Percentiles rank a stretch among this genome's conserved stretches.
Conservation (phyloP, 2,797 vertebrate species). For the Eulemur albifrons region DNA sequence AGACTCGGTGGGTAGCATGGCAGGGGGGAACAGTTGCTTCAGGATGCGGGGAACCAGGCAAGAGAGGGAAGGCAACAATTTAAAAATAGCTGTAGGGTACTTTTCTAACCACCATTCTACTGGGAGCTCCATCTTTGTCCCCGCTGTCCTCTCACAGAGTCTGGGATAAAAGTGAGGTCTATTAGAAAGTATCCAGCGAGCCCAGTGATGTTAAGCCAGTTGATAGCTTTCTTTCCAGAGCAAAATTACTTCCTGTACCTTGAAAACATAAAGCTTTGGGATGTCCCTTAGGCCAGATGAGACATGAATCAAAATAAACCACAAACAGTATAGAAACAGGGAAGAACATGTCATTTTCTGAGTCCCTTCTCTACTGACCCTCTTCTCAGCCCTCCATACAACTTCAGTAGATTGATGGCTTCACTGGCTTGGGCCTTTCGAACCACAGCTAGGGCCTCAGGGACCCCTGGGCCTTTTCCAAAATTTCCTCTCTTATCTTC, state of each 20-base stretch:
- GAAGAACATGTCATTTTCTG: neutral
- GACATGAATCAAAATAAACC: neutral
- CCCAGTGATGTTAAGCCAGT: neutral
- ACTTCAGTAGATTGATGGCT: neutral
- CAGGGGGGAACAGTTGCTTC: neutral
- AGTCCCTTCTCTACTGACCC: neutral
- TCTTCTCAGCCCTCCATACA: neutral
- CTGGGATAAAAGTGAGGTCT: neutral
- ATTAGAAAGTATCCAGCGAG: neutral
- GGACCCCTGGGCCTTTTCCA: constrained; percentile 82
- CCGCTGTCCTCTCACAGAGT: neutral
- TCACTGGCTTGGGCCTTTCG: neutral
- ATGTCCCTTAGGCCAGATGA: neutral
- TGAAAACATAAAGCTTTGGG: neutral
- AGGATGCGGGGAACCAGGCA: neutral
- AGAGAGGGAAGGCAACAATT: neutral
- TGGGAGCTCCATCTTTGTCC: neutral
- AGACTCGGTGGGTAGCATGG: neutral
- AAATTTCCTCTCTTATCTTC: constrained; percentile 84
- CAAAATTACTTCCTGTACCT: neutral
- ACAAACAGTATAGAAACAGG: neutral
- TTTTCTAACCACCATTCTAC: neutral
- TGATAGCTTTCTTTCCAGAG: neutral
- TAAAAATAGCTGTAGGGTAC: neutral
- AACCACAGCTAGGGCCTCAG: constrained; percentile 75